These are phyloP conservation scores for Solen grandis DNA, from an alignment of 1,140 invertebrate genomes.

Conservation along the genomic window DNA sequence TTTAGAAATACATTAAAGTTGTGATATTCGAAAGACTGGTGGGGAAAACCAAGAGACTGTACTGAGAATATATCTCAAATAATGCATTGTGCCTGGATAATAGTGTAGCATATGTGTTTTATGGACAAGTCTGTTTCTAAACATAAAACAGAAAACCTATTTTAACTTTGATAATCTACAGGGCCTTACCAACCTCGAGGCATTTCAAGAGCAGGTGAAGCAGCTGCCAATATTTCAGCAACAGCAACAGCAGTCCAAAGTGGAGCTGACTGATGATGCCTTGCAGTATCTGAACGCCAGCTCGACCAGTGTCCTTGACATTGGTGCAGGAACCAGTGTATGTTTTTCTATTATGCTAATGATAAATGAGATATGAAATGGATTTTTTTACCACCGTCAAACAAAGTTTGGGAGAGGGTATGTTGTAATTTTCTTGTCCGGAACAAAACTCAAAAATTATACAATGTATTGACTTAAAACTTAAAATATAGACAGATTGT, in stretches of 20 bases:
- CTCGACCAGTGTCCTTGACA: too few relatives aligned
- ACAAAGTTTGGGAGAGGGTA: too few relatives aligned
- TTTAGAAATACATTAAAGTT: background rate
- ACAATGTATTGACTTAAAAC: too few relatives aligned
- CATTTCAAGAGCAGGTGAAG: constrained; percentile 44
- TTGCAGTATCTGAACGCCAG: constrained; percentile 39
- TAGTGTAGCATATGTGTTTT: background rate
- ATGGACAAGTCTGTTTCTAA: background rate
- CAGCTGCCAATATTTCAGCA: constrained; percentile 41
- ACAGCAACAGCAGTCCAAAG: background rate
- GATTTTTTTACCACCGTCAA: too few relatives aligned
- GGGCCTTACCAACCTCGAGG: constrained; percentile 46
- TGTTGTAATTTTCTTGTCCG: too few relatives aligned
- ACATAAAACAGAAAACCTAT: background rate
- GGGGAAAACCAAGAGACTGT: background rate
- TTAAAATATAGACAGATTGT: too few relatives aligned
- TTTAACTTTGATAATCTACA: background rate
- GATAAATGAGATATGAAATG: too few relatives aligned
- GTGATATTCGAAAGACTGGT: background rate
- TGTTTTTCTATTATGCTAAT: too few relatives aligned
- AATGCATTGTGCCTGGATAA: background rate
- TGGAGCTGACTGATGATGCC: constrained; percentile 13
- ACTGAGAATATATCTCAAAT: background rate
- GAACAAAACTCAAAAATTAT: too few relatives aligned
- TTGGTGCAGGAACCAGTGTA: too few relatives aligned